A percentile compares a stretch with the other conserved stretches of the same genome.
These are phyloP conservation scores for Phalacrocorax carbo DNA, from an alignment of 2,113 vertebrate genomes.

Conservation along the genomic window DNA sequence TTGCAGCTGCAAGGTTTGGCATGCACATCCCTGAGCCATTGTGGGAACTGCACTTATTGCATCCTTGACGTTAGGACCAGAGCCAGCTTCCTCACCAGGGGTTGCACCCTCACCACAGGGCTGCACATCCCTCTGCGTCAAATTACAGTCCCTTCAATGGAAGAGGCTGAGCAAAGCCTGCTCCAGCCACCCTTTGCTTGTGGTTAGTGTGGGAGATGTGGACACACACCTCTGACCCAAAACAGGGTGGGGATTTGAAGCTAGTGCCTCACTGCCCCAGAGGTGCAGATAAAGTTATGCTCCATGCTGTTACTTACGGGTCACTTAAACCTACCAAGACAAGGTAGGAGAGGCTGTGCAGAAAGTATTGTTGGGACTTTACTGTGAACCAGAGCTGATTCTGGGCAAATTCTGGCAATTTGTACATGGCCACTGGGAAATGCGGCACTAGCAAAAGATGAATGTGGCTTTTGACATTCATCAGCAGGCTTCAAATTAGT, in stretches of 20 bases:
- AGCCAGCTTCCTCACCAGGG: background rate
- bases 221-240: background rate
- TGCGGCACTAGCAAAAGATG: background rate
- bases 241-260: background rate
- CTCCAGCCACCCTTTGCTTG: background rate
- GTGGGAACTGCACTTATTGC: background rate
- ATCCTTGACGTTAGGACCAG: background rate
- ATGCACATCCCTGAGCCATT: background rate
- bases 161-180: background rate
- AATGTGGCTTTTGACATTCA: background rate
- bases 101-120: background rate
- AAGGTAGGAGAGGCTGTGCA: background rate
- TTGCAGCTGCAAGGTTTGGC: constrained; percentile 39
- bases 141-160: background rate
- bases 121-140: background rate
- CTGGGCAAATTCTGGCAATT: background rate
- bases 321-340: background rate
- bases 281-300: background rate
- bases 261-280: background rate
- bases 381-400: background rate
- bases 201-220: background rate
- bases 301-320: background rate
- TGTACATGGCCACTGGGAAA: background rate
- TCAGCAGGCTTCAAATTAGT: background rate
- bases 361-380: background rate